Base-by-base conservation (phyloP, 2,888 invertebrate species). In the Capitulum mitella region DNA sequence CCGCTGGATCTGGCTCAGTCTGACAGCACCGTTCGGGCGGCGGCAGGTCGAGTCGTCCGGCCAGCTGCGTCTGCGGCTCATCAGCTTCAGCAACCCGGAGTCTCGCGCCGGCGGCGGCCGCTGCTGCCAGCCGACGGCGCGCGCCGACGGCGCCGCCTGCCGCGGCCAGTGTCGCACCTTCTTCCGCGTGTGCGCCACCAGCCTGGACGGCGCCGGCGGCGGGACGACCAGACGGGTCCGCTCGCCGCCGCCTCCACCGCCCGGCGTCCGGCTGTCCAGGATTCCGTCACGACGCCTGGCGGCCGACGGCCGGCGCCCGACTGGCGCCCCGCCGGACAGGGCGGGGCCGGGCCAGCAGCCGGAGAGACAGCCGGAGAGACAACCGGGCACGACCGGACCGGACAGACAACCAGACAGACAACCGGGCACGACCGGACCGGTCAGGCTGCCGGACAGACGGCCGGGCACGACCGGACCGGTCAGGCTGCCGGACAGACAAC, bases 111-210 rank as follows among this genome's bases (percentile, higher is more conserved):
- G 78, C 0, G 79, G 79, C 22, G 81, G 81, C 0, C 51, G 61
- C 51, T 80, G 80, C 46, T 82, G 82, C 78, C 37, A 70, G 26
- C 37, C 37, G 26, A 75, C 79, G 54, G 77, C 78, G 26, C 64
- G 61, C 37, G 76, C 54, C 1, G 37, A 76, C 29, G 48, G 48
- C 29, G 22, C 77, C 8, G 26, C 78, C 19, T 82, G 82, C 70
- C 75, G 77, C 10, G 80, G 79, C 37, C 46, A 76, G 43, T 82
- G 82, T 78, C 70, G 80, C 19, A 80, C 81, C 32, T 82, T 82
- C 77, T 81, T 82, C 75, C 79, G 82, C 74, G 79, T 78, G 19
- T 81, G 79, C 61, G 78, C 64, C n/a, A 64, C 78, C 43, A 12
- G 16, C 40, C 64, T 74, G 5, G 58, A 37, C 43, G 51, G 54